phyloP scores from a whole-genome alignment of 2,113 vertebrate genomes.

The Varanus komodoensis region DNA sequence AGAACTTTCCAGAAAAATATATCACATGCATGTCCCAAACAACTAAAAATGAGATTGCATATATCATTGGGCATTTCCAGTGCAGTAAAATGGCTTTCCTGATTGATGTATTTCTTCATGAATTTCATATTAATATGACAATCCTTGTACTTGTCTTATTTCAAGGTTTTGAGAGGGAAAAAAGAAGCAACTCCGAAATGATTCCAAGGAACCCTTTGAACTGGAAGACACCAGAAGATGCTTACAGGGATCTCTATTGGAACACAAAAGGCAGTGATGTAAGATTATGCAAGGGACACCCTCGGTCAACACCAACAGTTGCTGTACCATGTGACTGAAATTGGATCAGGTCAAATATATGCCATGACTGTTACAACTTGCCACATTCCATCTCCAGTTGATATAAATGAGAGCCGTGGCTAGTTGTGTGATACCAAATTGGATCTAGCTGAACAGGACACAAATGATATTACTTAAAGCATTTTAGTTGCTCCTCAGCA shows the following conservation, averaged over 20 bases:
- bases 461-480: neutral
- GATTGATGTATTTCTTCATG: conserved; percentile 13
- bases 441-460: neutral
- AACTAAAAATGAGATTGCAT: neutral
- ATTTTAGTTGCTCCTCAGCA: too few species aligned
- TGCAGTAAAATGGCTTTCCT: neutral
- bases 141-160: neutral
- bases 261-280: neutral
- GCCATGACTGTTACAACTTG: neutral
- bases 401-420: neutral
- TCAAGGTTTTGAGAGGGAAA: neutral
- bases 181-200: neutral
- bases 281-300: neutral
- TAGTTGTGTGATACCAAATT: neutral
- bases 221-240: neutral
- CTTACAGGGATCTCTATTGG: neutral
- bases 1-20: neutral
- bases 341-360: neutral
- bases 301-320: neutral
- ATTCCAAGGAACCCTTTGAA: neutral
- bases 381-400: neutral
- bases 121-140: neutral
- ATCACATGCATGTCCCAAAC: neutral
- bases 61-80: neutral
- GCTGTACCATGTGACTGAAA: neutral